Evolutionary conservation across 1,140 invertebrate genomes (phyloP).

Genomic region (Cecropterus lyciades): DNA sequence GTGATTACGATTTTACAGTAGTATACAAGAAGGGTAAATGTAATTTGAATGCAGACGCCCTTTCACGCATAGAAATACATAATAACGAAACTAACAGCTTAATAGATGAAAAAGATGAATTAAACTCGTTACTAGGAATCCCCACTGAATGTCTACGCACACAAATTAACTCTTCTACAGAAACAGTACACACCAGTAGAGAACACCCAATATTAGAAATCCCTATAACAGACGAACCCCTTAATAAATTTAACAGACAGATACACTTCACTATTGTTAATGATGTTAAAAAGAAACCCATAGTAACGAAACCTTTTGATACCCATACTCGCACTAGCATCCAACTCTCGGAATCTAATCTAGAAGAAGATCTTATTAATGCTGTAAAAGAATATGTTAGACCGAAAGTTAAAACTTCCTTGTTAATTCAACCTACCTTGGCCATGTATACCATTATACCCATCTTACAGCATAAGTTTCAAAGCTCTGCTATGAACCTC

Average conservation of each 20-base stretch:
- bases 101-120: conserved; percentile 24
- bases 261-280: too few relatives aligned
- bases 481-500: conserved; percentile 33
- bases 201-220: conserved; percentile 41
- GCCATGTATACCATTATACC: conserved; percentile 38
- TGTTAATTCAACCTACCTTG: conserved; percentile 30
- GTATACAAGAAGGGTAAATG: conserved; percentile 38
- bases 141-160: too few relatives aligned
- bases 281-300: conserved; percentile 16
- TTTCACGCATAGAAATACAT: not conserved
- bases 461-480: conserved; percentile 36
- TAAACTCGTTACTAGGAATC: not conserved
- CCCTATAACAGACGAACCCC: too few relatives aligned
- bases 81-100: conserved; percentile 30
- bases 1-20: conserved; percentile 39
- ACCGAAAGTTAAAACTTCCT: conserved; percentile 35
- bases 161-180: too few relatives aligned
- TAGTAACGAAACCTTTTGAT: conserved; percentile 38
- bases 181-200: conserved; percentile 15
- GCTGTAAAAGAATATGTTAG: conserved; percentile 38
- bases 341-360: conserved; percentile 35
- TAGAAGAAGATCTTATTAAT: conserved; percentile 36
- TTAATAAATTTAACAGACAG: too few relatives aligned
- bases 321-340: conserved; percentile 33
- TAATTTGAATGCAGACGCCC: conserved; percentile 32